Evolutionary conservation across 2,888 invertebrate genomes (phyloP).

Genomic region (Strigamia maritima): DNA sequence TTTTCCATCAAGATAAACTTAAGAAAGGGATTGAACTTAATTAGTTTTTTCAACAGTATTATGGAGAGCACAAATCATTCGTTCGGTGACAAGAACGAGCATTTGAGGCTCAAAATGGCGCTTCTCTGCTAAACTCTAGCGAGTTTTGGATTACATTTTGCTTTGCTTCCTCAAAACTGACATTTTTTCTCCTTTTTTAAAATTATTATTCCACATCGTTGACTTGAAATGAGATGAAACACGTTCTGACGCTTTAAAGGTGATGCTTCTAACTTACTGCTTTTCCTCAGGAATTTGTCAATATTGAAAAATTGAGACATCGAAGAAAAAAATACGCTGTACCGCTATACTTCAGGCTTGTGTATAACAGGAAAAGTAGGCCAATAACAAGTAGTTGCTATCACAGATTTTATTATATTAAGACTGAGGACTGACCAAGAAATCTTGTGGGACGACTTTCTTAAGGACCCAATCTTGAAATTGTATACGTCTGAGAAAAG

Average conservation of each 20-base stretch:
- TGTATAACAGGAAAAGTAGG: too few relatives aligned
- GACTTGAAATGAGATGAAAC: not conserved
- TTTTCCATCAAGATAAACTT: not conserved
- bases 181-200: not conserved
- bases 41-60: not conserved
- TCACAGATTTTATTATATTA: too few relatives aligned
- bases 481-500: too few relatives aligned
- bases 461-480: too few relatives aligned
- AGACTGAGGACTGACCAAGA: too few relatives aligned
- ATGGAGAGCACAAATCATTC: not conserved
- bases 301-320: too few relatives aligned
- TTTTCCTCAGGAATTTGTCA: not conserved
- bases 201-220: not conserved
- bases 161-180: not conserved
- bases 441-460: too few relatives aligned
- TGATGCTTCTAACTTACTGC: not conserved
- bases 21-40: not conserved
- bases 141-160: conserved; percentile 1
- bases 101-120: conserved; percentile 2
- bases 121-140: not conserved
- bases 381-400: too few relatives aligned
- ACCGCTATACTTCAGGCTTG: too few relatives aligned
- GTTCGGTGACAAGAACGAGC: not conserved
- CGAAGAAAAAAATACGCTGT: too few relatives aligned
- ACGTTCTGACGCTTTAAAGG: too few relatives aligned